Base-by-base conservation (phyloP, 2,113 vertebrate species). In the Beaufortia kweichowensis region DNA sequence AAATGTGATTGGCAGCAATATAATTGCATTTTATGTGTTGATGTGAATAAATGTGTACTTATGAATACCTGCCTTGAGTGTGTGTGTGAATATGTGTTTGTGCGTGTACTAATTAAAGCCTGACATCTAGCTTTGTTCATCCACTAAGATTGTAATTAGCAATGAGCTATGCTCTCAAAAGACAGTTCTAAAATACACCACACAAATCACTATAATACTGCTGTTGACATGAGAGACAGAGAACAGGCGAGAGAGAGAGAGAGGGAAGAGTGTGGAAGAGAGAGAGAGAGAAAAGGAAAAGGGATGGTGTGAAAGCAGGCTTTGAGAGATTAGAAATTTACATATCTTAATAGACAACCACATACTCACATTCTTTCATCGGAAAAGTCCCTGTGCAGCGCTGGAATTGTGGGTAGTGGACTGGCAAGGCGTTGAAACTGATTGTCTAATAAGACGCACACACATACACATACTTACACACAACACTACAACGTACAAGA, bases 321-420 rank as follows among this genome's bases (percentile, higher is more conserved):
- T 81, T 75, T 67, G 80, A 82, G 82, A 83, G 83, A 84, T 86
- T 84, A 86, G 76, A 81, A 86, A 86, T 86, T 86, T 80, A 84
- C 85, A 86, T 86, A 86, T 86, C 85, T 86, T 86, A 86, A 86
- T 86, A 86, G 83, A 86, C 84, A 83, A 85, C 80, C 79, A 72
- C 76, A 70, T 81, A 79, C 81, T 83, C 72, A 43, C 76, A 70
- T 81, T 78, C 79, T 80, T 82, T 86, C 85, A 84, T 86, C 83
- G 76, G 76, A 65, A 81, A 82, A 83, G 76, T 79, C 85, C 76
- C 77, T 61, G 76, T 81, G 83, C 67, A 73, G 77, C 81, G 78
- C 62, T 76, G 85, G 81, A 86, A 83, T 83, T 83, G 79, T 71
- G 71, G 64, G 75, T 78, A 78, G 79, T 82, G 84, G 80, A 77